These are phyloP conservation scores for Diadumene lineata DNA, from an alignment of 92 coral and sea anemone genomes.

Conservation along the genomic window DNA sequence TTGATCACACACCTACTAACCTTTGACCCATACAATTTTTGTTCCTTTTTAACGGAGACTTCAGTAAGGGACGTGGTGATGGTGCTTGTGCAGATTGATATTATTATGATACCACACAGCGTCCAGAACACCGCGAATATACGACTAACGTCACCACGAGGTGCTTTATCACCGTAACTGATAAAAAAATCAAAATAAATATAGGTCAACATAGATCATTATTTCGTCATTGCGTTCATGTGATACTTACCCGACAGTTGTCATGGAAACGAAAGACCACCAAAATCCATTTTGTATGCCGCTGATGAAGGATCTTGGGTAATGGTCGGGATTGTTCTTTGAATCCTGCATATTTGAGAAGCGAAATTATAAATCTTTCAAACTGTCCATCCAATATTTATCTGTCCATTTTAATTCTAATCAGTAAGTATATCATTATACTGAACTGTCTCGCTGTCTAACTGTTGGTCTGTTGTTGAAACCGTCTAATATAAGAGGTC, in stretches of 20 bases:
- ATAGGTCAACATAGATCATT: background rate
- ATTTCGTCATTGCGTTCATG: background rate
- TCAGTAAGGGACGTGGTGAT: constrained; percentile 58
- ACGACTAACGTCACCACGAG: constrained; percentile 39
- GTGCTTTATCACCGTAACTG: constrained; percentile 64
- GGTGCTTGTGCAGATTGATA: constrained; percentile 47
- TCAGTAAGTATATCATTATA: too few species aligned
- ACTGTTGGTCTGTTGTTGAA: too few species aligned
- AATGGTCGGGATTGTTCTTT: constrained; percentile 41
- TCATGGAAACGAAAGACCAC: constrained; percentile 87
- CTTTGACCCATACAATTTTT: constrained; percentile 62
- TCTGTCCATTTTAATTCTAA: too few species aligned
- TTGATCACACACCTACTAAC: constrained; percentile 25
- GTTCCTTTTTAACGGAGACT: constrained; percentile 31
- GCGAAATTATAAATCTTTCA: too few species aligned
- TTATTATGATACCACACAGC: constrained; percentile 41
- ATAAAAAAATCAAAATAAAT: too few species aligned
- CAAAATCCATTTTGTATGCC: constrained; percentile 72
- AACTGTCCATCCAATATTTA: too few species aligned
- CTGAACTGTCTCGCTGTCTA: too few species aligned
- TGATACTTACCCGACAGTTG: constrained; percentile 40
- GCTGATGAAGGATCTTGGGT: constrained; percentile 50
- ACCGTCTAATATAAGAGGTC: too few species aligned
- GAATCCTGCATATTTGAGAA: too few species aligned
- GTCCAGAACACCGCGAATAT: constrained; percentile 55